Conservation (phyloP, 1,140 invertebrate genomes). For the Dreissena rostriformis region DNA sequence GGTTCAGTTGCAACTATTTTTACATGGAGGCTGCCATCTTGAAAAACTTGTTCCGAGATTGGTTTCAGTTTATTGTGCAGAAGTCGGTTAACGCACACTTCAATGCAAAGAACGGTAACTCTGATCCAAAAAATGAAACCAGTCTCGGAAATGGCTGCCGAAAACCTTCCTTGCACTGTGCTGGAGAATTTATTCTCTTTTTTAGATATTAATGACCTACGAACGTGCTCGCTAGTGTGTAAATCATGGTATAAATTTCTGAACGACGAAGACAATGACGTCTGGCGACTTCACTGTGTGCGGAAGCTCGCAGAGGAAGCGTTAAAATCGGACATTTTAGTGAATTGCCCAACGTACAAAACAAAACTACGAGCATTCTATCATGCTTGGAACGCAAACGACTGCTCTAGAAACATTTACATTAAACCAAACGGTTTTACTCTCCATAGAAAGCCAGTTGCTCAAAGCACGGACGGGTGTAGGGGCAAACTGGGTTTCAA, state of each 20-base stretch:
- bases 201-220: conserved; percentile 92
- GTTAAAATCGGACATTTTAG: conserved; percentile 94
- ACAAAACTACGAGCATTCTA: conserved; percentile 96
- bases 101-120: no score
- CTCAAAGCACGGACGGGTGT: conserved; percentile 98
- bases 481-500: conserved; percentile 96
- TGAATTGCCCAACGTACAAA: conserved; percentile 95
- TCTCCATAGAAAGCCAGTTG: conserved; percentile 98
- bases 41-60: conserved; percentile 18
- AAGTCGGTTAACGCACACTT: no score
- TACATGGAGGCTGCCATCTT: conserved; percentile 61
- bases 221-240: conserved; percentile 95
- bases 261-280: conserved; percentile 96
- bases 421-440: conserved; percentile 99
- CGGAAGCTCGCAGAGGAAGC: conserved; percentile 94
- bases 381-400: conserved; percentile 98
- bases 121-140: no score
- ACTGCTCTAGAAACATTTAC: conserved; percentile 98
- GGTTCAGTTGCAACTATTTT: not conserved
- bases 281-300: conserved; percentile 96
- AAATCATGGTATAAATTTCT: conserved; percentile 95
- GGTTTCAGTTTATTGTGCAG: no score
- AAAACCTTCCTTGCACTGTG: conserved; percentile 87
- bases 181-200: conserved; percentile 97
- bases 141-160: conserved; percentile 69